Evolutionary conservation across 2,888 invertebrate species (phyloP).

Genomic region (Masnerella sp.): DNA sequence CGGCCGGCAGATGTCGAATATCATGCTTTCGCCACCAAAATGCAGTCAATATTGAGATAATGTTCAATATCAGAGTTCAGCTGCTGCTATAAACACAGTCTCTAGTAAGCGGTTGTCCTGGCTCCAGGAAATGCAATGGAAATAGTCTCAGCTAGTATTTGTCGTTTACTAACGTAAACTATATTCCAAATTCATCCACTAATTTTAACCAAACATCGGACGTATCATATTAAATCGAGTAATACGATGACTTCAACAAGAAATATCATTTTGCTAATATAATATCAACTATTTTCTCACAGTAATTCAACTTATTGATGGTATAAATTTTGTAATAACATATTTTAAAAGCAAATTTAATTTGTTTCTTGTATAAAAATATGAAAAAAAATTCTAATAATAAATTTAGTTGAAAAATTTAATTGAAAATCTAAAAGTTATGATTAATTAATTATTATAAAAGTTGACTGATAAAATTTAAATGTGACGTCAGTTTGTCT

Average conservation of each 20-base stretch:
- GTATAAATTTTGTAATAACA: too few relatives aligned
- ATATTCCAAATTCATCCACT: constrained; percentile 26
- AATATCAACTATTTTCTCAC: too few relatives aligned
- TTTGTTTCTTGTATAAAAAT: too few relatives aligned
- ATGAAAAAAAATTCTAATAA: too few relatives aligned
- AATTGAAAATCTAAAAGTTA: too few relatives aligned
- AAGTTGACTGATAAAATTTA: too few relatives aligned
- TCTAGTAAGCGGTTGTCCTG: constrained; percentile 10
- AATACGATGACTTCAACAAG: background rate
- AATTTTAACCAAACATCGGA: constrained; percentile 44
- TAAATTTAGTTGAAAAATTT: too few relatives aligned
- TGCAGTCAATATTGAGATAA: constrained; percentile 63
- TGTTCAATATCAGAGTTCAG: constrained; percentile 60
- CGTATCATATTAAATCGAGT: background rate
- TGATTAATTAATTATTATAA: too few relatives aligned
- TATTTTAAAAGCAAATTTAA: too few relatives aligned
- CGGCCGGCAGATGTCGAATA: constrained; percentile 51
- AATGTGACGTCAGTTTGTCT: too few relatives aligned
- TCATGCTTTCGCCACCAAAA: constrained; percentile 35
- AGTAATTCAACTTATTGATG: too few relatives aligned
- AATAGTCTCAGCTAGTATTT: constrained; percentile 29
- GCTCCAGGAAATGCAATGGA: constrained; percentile 26
- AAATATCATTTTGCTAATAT: too few relatives aligned
- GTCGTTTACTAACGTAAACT: constrained; percentile 33
- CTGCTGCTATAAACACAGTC: constrained; percentile 43